Evolutionary conservation across 1,140 invertebrate species (phyloP).

Genomic region (Atta colombica): DNA sequence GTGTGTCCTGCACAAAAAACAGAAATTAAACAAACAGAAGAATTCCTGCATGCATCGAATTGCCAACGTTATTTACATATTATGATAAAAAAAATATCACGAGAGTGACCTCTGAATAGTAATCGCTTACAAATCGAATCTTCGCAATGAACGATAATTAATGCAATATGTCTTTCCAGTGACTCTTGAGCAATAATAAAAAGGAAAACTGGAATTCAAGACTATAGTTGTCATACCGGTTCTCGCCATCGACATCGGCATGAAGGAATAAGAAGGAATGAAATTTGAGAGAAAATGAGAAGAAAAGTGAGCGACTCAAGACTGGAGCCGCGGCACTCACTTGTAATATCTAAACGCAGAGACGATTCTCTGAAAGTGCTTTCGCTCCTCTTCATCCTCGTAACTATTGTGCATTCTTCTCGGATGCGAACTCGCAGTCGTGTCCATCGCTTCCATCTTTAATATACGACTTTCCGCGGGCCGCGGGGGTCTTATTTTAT

Average conservation of each 20-base stretch:
- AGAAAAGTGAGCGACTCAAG: not conserved
- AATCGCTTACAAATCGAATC: not conserved
- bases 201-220: not conserved
- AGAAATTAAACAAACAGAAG: not conserved
- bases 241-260: not conserved
- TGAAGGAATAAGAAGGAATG: not conserved
- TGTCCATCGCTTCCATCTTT: conserved; percentile 77
- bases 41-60: not conserved
- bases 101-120: not conserved
- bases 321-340: conserved; percentile 85
- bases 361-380: conserved; percentile 93
- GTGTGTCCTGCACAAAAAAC: conserved; percentile 87
- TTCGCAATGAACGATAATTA: not conserved
- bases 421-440: conserved; percentile 74
- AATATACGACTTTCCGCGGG: conserved; percentile 42
- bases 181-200: not conserved
- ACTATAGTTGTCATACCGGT: not conserved
- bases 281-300: conserved; percentile 2
- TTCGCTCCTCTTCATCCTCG: conserved; percentile 90
- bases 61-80: not conserved
- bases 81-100: not conserved
- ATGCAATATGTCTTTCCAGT: not conserved
- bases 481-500: conserved; percentile 61
- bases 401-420: conserved; percentile 80
- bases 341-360: conserved; percentile 94